Conservation (phyloP, 1,140 invertebrate genomes). For the Triops cancriformis region DNA sequence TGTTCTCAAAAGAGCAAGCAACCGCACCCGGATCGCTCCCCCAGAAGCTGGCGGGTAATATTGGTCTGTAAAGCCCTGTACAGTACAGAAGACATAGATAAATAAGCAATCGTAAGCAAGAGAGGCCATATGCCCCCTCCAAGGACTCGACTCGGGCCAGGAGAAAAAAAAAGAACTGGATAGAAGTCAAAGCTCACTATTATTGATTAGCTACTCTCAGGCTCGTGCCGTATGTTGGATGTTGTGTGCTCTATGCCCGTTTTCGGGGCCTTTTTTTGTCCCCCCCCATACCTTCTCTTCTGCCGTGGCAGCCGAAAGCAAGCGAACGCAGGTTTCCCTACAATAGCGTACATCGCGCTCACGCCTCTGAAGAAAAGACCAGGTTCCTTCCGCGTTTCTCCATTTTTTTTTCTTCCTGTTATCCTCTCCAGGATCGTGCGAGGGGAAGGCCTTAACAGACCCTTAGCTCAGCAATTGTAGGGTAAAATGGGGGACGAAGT, state of each 20-base stretch:
- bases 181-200: constrained; percentile 10
- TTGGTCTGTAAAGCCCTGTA: constrained; percentile 1
- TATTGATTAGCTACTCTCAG: constrained; percentile 10
- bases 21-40: not conserved
- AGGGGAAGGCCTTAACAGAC: not conserved
- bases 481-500: not conserved
- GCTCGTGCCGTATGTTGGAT: not conserved
- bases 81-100: not conserved
- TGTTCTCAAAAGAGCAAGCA: not conserved
- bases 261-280: not conserved
- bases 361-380: not conserved
- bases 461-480: constrained; percentile 6
- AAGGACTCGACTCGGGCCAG: not conserved
- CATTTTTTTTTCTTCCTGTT: not conserved
- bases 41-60: not conserved
- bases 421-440: not conserved
- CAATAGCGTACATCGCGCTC: not conserved
- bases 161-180: not conserved
- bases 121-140: constrained; percentile 1
- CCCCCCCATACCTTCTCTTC: not conserved
- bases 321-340: not conserved
- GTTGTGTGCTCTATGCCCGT: not conserved
- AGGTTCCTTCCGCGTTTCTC: not conserved
- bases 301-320: not conserved
- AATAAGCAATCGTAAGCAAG: not conserved